Evolutionary conservation across 2,888 invertebrate species (phyloP).

Genomic region (Julus scandinavius): DNA sequence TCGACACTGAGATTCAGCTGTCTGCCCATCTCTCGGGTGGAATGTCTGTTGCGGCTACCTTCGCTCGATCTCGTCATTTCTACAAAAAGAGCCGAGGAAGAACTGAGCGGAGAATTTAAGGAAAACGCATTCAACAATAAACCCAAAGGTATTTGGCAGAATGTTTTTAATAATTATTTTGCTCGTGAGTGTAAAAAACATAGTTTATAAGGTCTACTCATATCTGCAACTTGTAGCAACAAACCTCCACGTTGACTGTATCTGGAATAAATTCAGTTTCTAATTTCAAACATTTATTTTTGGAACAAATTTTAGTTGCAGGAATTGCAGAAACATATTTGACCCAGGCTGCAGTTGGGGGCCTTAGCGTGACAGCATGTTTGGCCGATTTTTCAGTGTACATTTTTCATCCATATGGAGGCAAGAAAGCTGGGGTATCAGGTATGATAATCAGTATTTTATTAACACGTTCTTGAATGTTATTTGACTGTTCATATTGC

Average conservation of each 20-base stretch:
- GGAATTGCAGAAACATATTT: slow-evolving; percentile 54
- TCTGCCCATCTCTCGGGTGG: slow-evolving; percentile 92
- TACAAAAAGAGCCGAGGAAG: slow-evolving; percentile 86
- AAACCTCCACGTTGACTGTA: neutral
- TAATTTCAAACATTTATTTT: neutral
- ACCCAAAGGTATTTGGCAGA: slow-evolving; percentile 42
- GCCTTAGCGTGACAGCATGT: slow-evolving; percentile 93
- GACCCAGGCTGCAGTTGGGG: slow-evolving; percentile 71
- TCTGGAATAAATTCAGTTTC: neutral
- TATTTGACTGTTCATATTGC: too few species aligned
- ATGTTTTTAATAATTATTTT: neutral
- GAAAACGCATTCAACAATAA: neutral
- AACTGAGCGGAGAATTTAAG: slow-evolving; percentile 63
- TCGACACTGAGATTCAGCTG: slow-evolving; percentile 96
- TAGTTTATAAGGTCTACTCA: neutral
- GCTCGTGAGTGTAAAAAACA: too few species aligned
- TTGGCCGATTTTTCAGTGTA: slow-evolving; percentile 97
- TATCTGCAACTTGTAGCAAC: neutral
- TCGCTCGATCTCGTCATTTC: slow-evolving; percentile 98
- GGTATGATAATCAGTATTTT: slow-evolving; percentile 69
- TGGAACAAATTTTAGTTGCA: neutral
- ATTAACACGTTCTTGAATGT: too few species aligned
- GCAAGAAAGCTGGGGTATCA: slow-evolving; percentile 78
- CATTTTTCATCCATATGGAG: slow-evolving; percentile 98
- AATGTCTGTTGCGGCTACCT: slow-evolving; percentile 94